Conservation (phyloP, 1,140 invertebrate genomes). For the Leptestheria dahalacensis region DNA sequence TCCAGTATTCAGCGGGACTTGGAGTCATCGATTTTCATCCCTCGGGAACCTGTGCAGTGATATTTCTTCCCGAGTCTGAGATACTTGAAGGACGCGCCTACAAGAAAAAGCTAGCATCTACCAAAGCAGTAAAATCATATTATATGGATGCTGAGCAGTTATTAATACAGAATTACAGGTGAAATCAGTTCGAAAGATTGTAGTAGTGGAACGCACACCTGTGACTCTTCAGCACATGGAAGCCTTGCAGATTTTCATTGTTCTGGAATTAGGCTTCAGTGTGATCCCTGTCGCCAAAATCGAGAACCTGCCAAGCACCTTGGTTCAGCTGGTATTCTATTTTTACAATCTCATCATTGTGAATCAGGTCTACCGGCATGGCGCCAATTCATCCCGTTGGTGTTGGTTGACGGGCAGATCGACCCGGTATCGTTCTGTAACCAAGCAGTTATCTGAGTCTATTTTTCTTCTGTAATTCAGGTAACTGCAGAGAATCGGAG, state of each 20-base stretch:
- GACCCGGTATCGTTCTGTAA: not conserved
- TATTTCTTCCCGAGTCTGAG: constrained; percentile 7
- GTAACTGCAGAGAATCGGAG: constrained; percentile 10
- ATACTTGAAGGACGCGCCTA: constrained; percentile 8
- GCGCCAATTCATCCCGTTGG: no score
- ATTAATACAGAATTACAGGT: constrained; percentile 5
- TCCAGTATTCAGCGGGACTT: constrained; percentile 5
- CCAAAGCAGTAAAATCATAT: constrained; percentile 1
- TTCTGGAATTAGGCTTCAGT: constrained; percentile 6
- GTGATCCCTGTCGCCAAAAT: constrained; percentile 2
- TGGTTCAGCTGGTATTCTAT: constrained; percentile 3
- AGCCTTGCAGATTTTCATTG: constrained; percentile 4
- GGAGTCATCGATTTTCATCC: constrained; percentile 11
- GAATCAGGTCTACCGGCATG: no score
- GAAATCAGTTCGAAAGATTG: not conserved
- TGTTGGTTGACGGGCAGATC: no score
- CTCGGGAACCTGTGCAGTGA: constrained; percentile 10
- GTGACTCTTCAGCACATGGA: constrained; percentile 3
- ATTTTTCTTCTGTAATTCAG: not conserved
- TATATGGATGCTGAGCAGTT: not conserved
- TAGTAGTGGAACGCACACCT: constrained; percentile 8
- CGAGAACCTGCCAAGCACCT: not conserved
- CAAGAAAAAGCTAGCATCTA: constrained; percentile 2
- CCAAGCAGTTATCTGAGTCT: not conserved
- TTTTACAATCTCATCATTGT: no score